A percentile compares a stretch with the other conserved stretches of the same genome.
phyloP scores from a whole-genome alignment of 2,113 vertebrate species.

The Henicopernis longicauda region DNA sequence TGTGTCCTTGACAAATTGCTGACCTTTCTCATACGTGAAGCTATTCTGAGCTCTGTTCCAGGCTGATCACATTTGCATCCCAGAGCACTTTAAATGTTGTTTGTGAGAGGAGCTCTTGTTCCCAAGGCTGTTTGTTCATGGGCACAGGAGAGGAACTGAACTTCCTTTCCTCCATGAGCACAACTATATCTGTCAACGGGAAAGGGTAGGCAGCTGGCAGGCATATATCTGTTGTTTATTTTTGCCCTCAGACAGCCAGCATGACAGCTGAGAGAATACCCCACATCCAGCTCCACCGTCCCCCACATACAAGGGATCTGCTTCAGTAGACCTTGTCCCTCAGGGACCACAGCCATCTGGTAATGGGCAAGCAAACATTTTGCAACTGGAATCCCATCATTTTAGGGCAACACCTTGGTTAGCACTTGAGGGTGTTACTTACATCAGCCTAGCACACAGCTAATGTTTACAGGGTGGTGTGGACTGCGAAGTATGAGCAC shows the following conservation, averaged over 20 bases:
- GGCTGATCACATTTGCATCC: constrained; percentile 28
- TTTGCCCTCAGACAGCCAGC: neutral
- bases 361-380: neutral
- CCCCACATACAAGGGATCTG: neutral
- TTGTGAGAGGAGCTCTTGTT: constrained; percentile 29
- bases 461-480: neutral
- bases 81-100: neutral
- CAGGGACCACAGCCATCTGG: accelerated
- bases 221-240: neutral
- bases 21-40: constrained; percentile 38
- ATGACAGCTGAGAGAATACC: neutral
- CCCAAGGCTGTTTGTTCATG: neutral
- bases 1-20: constrained; percentile 7
- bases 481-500: neutral
- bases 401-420: neutral
- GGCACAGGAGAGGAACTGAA: neutral
- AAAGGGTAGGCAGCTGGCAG: constrained; percentile 17
- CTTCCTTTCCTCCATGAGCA: neutral
- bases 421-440: neutral
- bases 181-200: neutral
- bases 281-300: neutral
- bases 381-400: neutral
- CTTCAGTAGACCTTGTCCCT: neutral
- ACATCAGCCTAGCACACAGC: neutral
- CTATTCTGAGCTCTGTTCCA: constrained; percentile 51